These are phyloP conservation scores for Diplosoma virens DNA, from an alignment of 23 tunicate genomes.

Conservation along the genomic window DNA sequence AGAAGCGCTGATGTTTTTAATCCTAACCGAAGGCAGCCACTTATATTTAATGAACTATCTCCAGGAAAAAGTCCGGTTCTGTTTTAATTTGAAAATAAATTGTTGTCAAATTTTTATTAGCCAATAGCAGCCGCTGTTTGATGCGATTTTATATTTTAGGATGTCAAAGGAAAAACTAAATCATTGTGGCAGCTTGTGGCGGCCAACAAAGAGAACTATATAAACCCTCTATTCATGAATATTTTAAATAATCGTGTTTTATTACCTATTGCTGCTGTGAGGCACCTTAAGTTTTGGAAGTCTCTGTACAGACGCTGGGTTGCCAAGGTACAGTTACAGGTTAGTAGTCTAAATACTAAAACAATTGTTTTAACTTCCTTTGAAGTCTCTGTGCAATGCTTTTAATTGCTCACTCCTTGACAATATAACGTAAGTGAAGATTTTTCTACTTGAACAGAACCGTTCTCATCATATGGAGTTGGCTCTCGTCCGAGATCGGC, in stretches of 20 bases:
- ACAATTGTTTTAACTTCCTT: too few species aligned
- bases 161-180: conserved; percentile 47
- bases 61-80: too few species aligned
- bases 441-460: conserved; percentile 44
- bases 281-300: conserved; percentile 78
- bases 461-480: conserved; percentile 58
- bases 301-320: conserved; percentile 70
- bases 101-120: too few species aligned
- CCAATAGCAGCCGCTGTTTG: too few species aligned
- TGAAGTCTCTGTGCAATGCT: too few species aligned
- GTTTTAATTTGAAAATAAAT: too few species aligned
- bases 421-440: not conserved
- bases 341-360: too few species aligned
- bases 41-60: too few species aligned
- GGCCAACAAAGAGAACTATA: conserved; percentile 47
- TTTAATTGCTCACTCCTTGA: too few species aligned
- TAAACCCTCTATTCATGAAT: conserved; percentile 68
- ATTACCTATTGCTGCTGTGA: conserved; percentile 63
- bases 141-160: too few species aligned
- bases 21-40: too few species aligned
- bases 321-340: conserved; percentile 61
- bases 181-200: conserved; percentile 74
- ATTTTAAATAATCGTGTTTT: conserved; percentile 69
- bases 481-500: conserved; percentile 39
- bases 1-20: too few species aligned